Conservation (phyloP, 2,888 invertebrate species). For the Dendrolimus pini region DNA sequence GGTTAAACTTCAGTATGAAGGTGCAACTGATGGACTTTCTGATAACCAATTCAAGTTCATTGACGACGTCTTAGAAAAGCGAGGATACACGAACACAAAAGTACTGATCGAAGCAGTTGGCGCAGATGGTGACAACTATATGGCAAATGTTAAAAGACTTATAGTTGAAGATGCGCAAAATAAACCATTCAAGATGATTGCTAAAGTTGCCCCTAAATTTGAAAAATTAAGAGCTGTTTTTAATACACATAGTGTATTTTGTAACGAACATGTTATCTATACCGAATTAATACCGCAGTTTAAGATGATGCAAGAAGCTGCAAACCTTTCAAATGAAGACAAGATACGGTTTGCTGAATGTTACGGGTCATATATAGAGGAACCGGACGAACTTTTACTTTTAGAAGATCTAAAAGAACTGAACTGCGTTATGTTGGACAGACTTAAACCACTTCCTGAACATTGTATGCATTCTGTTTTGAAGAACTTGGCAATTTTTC, state of each 20-base stretch:
- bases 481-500: conserved; percentile 21
- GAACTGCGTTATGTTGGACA: conserved; percentile 20
- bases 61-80: conserved; percentile 11
- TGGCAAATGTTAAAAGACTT: conserved; percentile 12
- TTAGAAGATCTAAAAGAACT: conserved; percentile 24
- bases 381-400: conserved; percentile 24
- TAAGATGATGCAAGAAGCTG: conserved; percentile 26
- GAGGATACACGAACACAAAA: conserved; percentile 9
- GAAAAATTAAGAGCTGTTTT: background rate
- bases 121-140: conserved; percentile 16
- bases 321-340: conserved; percentile 21
- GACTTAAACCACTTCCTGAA: conserved; percentile 16
- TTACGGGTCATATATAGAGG: conserved; percentile 20
- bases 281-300: conserved; percentile 31
- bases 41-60: conserved; percentile 13
- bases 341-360: conserved; percentile 21
- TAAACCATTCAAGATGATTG: conserved; percentile 21
- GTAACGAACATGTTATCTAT: conserved; percentile 35
- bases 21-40: conserved; percentile 10
- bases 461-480: conserved; percentile 17
- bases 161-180: conserved; percentile 11
- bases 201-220: conserved; percentile 23
- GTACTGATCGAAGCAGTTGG: conserved; percentile 13
- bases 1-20: conserved; percentile 8
- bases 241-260: conserved; percentile 15